phyloP scores from a whole-genome alignment of 2,888 invertebrate species.

The Temnothorax unifasciatus region DNA sequence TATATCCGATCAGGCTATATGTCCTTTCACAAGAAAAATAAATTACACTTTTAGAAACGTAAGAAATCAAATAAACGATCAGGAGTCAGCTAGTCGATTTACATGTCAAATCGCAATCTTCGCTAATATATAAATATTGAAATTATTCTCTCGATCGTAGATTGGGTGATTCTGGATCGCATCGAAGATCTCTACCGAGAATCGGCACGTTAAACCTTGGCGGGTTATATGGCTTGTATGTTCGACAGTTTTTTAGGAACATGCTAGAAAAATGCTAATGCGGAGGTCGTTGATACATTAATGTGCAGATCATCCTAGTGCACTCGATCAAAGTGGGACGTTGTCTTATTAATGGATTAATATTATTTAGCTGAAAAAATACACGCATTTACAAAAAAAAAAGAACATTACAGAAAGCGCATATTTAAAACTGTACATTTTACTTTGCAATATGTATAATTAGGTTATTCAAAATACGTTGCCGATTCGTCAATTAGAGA shows the following conservation, averaged over 20 bases:
- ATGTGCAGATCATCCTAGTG: conserved; percentile 61
- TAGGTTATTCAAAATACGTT: conserved; percentile 47
- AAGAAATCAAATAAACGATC: neutral
- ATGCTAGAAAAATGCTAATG: conserved; percentile 64
- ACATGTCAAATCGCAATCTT: neutral
- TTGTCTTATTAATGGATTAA: conserved; percentile 53
- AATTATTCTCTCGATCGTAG: conserved; percentile 16
- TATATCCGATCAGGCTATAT: neutral
- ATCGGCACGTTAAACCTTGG: conserved; percentile 47
- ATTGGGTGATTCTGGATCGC: conserved; percentile 79
- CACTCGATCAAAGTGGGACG: conserved; percentile 57
- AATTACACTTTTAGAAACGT: neutral
- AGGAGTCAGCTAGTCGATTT: neutral
- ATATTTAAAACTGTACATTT: conserved; percentile 33
- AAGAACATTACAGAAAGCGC: neutral
- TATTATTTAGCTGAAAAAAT: conserved; percentile 27
- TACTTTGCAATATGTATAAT: conserved; percentile 26
- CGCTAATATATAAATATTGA: neutral
- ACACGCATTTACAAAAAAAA: conserved; percentile 32
- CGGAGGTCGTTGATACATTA: conserved; percentile 53
- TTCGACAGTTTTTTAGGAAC: conserved; percentile 49
- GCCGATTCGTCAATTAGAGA: conserved; percentile 28
- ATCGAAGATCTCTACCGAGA: conserved; percentile 77
- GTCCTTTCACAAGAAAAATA: neutral
- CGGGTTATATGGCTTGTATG: conserved; percentile 43